A percentile compares a stretch with the other conserved stretches of the same genome.
phyloP scores from a whole-genome alignment of 1,140 invertebrate species.

The Aleiodes sp. region DNA sequence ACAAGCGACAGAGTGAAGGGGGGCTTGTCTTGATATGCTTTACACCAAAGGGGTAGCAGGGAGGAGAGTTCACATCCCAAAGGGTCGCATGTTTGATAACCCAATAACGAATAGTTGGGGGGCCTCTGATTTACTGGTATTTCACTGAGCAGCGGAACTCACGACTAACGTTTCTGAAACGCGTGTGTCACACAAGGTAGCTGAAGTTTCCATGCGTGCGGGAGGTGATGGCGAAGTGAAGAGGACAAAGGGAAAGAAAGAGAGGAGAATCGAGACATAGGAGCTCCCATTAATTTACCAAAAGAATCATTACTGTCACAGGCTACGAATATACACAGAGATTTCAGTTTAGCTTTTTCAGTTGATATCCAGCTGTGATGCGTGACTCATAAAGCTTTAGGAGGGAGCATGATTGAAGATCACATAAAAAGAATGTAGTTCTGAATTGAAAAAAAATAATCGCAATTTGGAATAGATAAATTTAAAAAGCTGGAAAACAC shows the following conservation, averaged over 20 bases:
- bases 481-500: neutral
- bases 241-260: neutral
- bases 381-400: neutral
- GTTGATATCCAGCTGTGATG: neutral
- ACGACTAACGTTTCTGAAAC: neutral
- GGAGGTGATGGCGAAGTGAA: neutral
- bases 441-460: neutral
- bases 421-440: conserved; percentile 9
- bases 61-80: neutral
- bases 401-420: neutral
- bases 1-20: conserved; percentile 1
- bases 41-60: neutral
- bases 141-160: conserved; percentile 25
- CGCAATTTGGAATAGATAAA: neutral
- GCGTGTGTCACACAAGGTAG: conserved; percentile 6
- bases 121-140: conserved; percentile 38
- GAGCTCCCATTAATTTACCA: conserved; percentile 31
- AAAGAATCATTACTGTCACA: conserved; percentile 4
- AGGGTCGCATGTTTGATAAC: conserved; percentile 36
- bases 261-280: conserved; percentile 19
- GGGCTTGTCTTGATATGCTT: neutral
- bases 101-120: conserved; percentile 35
- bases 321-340: neutral
- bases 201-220: neutral
- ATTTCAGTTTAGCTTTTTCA: neutral